These are phyloP conservation scores for Chloroceryle aenea DNA, from an alignment of 2,113 vertebrate species.

Conservation along the genomic window DNA sequence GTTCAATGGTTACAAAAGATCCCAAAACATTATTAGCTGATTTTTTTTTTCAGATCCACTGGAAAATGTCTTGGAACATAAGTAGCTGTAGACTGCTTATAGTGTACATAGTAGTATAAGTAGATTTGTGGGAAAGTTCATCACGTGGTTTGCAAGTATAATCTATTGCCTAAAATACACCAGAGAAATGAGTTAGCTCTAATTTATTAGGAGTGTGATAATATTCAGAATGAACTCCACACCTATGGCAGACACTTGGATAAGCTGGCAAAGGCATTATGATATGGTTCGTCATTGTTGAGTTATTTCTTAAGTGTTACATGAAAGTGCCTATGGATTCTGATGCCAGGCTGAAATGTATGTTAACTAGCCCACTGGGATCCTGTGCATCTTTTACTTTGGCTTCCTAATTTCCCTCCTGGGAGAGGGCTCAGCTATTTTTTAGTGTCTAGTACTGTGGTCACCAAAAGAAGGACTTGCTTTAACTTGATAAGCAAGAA, in stretches of 20 bases:
- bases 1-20: background rate
- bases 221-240: background rate
- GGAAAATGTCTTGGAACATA: background rate
- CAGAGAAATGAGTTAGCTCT: fast-evolving
- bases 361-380: background rate
- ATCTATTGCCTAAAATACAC: background rate
- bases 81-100: background rate
- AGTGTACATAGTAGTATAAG: background rate
- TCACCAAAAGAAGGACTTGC: background rate
- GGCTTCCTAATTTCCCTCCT: background rate
- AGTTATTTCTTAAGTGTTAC: background rate
- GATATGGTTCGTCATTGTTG: background rate
- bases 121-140: background rate
- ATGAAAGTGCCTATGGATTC: background rate
- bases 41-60: background rate
- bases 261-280: background rate
- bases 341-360: background rate
- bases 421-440: background rate
- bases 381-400: background rate
- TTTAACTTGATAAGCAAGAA: background rate
- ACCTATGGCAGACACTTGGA: background rate
- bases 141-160: fast-evolving
- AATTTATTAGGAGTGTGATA: background rate
- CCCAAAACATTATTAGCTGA: background rate
- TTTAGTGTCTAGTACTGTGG: background rate